These are phyloP conservation scores for Rynchops niger DNA, from an alignment of 2,113 vertebrate species.

Conservation along the genomic window DNA sequence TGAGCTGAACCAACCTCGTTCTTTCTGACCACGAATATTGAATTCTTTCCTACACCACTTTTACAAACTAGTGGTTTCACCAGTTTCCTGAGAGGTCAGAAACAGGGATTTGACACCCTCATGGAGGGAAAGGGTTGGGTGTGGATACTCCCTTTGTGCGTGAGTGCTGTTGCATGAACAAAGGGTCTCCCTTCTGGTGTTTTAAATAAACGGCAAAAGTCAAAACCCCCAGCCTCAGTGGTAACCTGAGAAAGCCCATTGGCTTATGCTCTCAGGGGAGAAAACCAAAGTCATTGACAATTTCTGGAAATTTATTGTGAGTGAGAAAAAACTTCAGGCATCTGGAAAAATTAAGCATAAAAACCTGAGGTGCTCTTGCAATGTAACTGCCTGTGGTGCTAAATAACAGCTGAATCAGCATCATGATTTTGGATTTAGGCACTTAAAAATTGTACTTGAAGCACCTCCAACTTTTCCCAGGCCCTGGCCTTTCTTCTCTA, in stretches of 20 bases:
- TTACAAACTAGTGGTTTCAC: neutral
- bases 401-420: slow-evolving; percentile 37
- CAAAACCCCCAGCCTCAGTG: neutral
- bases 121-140: neutral
- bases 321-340: neutral
- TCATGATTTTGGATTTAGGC: neutral
- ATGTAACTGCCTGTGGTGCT: neutral
- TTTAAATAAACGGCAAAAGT: neutral
- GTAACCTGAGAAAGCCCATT: slow-evolving; percentile 7
- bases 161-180: neutral
- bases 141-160: neutral
- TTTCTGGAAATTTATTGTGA: slow-evolving; percentile 49
- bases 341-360: slow-evolving; percentile 40
- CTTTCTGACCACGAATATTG: neutral
- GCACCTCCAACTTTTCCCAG: neutral
- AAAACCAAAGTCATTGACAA: slow-evolving; percentile 3
- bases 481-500: neutral
- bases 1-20: neutral
- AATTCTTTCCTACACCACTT: slow-evolving; percentile 35
- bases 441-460: neutral
- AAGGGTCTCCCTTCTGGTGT: neutral
- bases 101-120: neutral
- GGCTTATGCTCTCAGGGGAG: neutral
- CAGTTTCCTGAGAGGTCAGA: neutral
- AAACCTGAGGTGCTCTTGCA: slow-evolving; percentile 3